A percentile compares a stretch with the other conserved stretches of the same genome.
phyloP scores from a whole-genome alignment of 2,797 vertebrate genomes.

The Tolypeutes matacus region DNA sequence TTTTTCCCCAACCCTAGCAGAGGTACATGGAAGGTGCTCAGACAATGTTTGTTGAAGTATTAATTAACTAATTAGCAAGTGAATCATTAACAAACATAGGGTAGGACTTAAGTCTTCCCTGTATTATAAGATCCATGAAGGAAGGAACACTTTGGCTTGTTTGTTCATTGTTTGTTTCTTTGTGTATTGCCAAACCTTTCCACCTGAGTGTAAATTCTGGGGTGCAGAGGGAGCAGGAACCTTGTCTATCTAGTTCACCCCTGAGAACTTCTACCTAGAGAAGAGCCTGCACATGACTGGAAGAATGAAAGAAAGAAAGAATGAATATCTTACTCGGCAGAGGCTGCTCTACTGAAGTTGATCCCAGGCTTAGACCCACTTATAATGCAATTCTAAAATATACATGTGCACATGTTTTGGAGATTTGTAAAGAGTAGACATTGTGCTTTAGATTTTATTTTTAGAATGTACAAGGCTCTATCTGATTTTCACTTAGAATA shows the following conservation, averaged over 20 bases:
- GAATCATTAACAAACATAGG: no score
- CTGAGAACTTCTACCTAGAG: background rate
- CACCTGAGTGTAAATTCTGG: background rate
- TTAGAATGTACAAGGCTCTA: background rate
- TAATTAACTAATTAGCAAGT: no score
- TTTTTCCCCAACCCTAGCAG: no score
- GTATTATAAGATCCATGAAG: no score
- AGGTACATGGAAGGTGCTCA: no score
- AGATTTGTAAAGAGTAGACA: background rate
- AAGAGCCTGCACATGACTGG: background rate
- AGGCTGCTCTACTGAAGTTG: background rate
- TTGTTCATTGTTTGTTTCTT: no score
- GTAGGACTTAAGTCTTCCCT: no score
- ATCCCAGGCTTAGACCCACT: background rate
- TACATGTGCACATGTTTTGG: background rate
- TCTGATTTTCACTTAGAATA: conserved; percentile 5
- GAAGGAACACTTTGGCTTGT: no score
- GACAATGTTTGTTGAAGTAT: no score
- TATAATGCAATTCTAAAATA: background rate
- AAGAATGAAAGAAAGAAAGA: background rate
- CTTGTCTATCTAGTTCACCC: background rate
- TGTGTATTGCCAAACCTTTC: background rate
- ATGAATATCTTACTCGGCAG: background rate
- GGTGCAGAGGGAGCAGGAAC: background rate
- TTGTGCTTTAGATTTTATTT: background rate